A percentile compares a stretch with the other conserved stretches of the same genome.
phyloP scores from a whole-genome alignment of 2,888 invertebrate genomes.

The Campaea margaritaria region DNA sequence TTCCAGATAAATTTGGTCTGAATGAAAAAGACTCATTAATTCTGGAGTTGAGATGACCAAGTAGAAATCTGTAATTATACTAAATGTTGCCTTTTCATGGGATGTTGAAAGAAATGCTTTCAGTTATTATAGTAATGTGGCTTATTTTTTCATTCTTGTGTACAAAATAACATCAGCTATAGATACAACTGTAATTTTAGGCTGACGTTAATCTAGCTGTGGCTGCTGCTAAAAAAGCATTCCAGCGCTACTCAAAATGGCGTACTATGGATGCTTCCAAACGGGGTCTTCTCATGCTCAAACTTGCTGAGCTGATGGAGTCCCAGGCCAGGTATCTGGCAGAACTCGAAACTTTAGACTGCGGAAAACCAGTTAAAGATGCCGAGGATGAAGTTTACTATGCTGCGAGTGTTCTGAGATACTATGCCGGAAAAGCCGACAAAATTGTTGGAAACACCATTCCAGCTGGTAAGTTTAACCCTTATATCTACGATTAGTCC shows the following conservation, averaged over 20 bases:
- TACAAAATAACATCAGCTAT: no score
- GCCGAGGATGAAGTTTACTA: constrained; percentile 89
- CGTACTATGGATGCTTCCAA: constrained; percentile 92
- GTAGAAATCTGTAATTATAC: no score
- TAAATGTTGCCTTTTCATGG: background rate
- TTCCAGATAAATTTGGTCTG: no score
- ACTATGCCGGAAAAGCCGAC: constrained; percentile 97
- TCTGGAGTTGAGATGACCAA: no score
- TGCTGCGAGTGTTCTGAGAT: constrained; percentile 88
- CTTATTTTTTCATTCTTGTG: no score
- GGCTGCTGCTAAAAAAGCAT: constrained; percentile 91
- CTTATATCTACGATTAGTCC: no score
- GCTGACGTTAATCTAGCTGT: constrained; percentile 93
- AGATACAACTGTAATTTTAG: constrained; percentile 70
- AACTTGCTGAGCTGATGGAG: constrained; percentile 91
- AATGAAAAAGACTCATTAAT: no score
- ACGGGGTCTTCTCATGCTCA: constrained; percentile 89
- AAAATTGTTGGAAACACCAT: constrained; percentile 93
- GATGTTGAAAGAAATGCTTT: no score
- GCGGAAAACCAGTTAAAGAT: constrained; percentile 94
- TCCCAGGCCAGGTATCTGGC: constrained; percentile 90
- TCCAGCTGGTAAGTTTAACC: constrained; percentile 80
- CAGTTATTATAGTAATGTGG: no score
- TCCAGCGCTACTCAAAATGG: constrained; percentile 90
- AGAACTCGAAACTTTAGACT: constrained; percentile 96